Conservation (phyloP, 2,888 invertebrate species). For the Cerceris rybyensis region DNA sequence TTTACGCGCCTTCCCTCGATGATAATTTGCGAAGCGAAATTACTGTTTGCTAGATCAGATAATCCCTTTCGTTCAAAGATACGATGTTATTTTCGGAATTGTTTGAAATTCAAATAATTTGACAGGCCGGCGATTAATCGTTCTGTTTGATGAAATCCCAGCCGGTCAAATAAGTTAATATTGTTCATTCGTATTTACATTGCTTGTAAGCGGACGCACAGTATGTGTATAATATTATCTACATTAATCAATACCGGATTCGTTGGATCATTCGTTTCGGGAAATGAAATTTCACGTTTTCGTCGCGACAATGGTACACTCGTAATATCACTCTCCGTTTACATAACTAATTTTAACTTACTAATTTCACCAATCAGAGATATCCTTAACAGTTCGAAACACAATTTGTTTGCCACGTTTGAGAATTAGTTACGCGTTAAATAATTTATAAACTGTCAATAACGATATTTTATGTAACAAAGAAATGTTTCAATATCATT, state of each 20-base stretch:
- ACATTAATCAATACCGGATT: conserved; percentile 51
- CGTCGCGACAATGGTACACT: conserved; percentile 5
- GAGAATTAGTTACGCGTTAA: too few relatives aligned
- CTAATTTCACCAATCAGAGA: too few relatives aligned
- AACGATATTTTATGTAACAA: too few relatives aligned
- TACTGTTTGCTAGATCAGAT: conserved; percentile 23
- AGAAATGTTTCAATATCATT: too few relatives aligned
- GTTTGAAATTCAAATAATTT: conserved; percentile 63
- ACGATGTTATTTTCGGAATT: conserved; percentile 64
- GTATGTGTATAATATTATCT: conserved; percentile 28
- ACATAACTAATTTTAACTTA: neutral
- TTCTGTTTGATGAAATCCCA: conserved; percentile 44
- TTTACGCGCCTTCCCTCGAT: neutral
- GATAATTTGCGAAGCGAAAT: conserved; percentile 26
- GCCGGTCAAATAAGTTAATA: conserved; percentile 49
- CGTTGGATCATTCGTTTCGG: conserved; percentile 49
- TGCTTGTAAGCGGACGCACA: conserved; percentile 4
- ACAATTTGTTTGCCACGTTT: too few relatives aligned
- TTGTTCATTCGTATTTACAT: conserved; percentile 46
- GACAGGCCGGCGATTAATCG: conserved; percentile 49
- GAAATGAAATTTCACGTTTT: conserved; percentile 49
- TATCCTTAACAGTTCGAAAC: too few relatives aligned
- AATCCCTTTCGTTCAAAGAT: conserved; percentile 32
- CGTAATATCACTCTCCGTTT: neutral
- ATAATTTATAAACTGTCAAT: too few relatives aligned